A percentile compares a stretch with the other conserved stretches of the same genome.
phyloP scores from a whole-genome alignment of 2,113 vertebrate genomes.

The Pholis gunnellus region DNA sequence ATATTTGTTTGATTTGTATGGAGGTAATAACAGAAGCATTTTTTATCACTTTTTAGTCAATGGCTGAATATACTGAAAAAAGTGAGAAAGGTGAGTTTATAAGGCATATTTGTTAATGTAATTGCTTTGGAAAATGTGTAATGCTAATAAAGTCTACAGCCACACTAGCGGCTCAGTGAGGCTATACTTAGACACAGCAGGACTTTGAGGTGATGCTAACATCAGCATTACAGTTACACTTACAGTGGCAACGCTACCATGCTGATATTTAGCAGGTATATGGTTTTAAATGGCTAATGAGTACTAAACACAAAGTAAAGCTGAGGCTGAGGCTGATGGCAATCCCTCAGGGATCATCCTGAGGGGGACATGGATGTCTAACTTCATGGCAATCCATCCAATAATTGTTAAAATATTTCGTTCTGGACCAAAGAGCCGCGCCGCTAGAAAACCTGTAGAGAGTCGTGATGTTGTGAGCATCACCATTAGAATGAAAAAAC shows the following conservation, averaged over 20 bases:
- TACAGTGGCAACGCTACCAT: background rate
- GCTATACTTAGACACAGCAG: background rate
- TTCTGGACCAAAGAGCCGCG: no score
- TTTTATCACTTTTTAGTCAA: constrained; percentile 69
- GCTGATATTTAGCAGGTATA: background rate
- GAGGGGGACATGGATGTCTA: background rate
- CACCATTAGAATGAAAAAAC: background rate
- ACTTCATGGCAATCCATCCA: background rate
- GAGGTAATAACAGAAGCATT: background rate
- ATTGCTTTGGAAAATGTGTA: background rate
- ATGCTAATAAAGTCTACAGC: background rate
- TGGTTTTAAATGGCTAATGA: background rate
- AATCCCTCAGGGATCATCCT: background rate
- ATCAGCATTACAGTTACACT: background rate
- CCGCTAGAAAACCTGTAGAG: background rate
- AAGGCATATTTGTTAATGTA: background rate
- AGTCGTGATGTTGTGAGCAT: background rate
- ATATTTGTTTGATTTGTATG: background rate
- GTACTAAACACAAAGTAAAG: no score
- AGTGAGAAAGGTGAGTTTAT: constrained; percentile 81
- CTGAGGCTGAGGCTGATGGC: background rate
- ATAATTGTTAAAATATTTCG: background rate
- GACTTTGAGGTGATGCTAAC: background rate
- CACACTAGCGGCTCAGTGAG: background rate
- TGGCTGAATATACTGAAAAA: constrained; percentile 85